These are phyloP conservation scores for Acrocyrtus sp. DNA, from an alignment of 2,888 invertebrate genomes.

Conservation along the genomic window DNA sequence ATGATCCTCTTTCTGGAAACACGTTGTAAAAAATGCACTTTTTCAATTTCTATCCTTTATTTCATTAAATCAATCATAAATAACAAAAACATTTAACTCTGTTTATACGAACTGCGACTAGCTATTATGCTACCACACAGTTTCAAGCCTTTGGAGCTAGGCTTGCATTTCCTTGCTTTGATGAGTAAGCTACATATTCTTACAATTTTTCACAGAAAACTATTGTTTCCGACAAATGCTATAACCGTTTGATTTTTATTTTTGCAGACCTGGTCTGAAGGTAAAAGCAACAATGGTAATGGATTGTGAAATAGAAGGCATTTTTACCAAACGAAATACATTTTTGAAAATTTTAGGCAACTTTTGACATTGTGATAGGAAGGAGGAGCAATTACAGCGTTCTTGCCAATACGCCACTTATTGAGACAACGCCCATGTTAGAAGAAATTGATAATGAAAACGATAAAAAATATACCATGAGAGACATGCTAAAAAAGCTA, in stretches of 20 bases:
- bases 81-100: background rate
- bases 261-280: no score
- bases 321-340: no score
- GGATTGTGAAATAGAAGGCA: no score
- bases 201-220: no score
- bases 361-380: constrained; percentile 43
- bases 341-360: constrained; percentile 34
- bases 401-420: constrained; percentile 34
- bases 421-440: constrained; percentile 42
- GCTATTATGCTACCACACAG: constrained; percentile 67
- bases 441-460: constrained; percentile 9
- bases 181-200: constrained; percentile 63
- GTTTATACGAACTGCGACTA: constrained; percentile 27
- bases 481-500: no score
- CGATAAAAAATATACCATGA: no score
- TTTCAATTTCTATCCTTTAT: background rate
- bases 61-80: background rate
- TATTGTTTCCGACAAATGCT: no score
- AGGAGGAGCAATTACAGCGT: constrained; percentile 30
- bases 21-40: constrained; percentile 45
- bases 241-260: no score
- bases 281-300: no score
- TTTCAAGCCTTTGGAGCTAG: constrained; percentile 66
- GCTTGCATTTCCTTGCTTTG: constrained; percentile 67
- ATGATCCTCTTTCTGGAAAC: constrained; percentile 48